Evolutionary conservation across 2,888 invertebrate genomes (phyloP), one percentile per base, ranked within the genome.

Genomic region (Liodrosophila aerea): DNA sequence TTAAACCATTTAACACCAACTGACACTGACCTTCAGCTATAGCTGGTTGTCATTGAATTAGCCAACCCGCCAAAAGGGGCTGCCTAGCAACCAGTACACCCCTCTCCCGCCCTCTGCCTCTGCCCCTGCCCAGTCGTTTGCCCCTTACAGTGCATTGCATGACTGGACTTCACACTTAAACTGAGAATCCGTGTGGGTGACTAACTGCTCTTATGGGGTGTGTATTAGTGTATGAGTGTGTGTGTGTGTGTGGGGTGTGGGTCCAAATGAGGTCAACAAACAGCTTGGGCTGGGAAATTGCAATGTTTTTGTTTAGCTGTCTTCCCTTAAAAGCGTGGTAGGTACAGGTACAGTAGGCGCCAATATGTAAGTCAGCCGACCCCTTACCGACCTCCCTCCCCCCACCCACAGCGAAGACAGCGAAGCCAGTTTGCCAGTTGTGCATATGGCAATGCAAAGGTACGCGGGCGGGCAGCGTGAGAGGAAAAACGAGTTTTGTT

Each of bases 331-430:
- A 51, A 51, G 44, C 13, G 37, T 37, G 43, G 15, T 51, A 75
- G 65, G 78, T 78, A 78, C 53, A 75, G 65, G 78, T 78, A 78
- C 78, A 78, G 78, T 78, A 85, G 76, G 83, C 78, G 83, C 73
- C 59, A 15, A 16, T 37, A 9, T 37, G 22, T 22, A 2, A 18
- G 33, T 11, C 29, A 22, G 8, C 34, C 61, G 63, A 54, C 64
- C 62, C 51, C 43, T 13, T 18, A 40, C 12, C 33, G 3, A 1
- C 4, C 41, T 13, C 29, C 22, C 12, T 8, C 29, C 29, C 4
- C 9, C 16, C 18, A 11, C 39, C 18, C 39, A n/a, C 39, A 9
- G 39, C n/a, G 39, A n/a, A 16, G n/a, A 18, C 45, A 33, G 22
- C 37, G 56, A 61, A 54, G 51, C 57, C 51, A 67, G 67, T 56